Percentiles rank a stretch among this genome's conserved stretches.
phyloP scores from a whole-genome alignment of 2,888 invertebrate genomes.

The Hetaerina titia region DNA sequence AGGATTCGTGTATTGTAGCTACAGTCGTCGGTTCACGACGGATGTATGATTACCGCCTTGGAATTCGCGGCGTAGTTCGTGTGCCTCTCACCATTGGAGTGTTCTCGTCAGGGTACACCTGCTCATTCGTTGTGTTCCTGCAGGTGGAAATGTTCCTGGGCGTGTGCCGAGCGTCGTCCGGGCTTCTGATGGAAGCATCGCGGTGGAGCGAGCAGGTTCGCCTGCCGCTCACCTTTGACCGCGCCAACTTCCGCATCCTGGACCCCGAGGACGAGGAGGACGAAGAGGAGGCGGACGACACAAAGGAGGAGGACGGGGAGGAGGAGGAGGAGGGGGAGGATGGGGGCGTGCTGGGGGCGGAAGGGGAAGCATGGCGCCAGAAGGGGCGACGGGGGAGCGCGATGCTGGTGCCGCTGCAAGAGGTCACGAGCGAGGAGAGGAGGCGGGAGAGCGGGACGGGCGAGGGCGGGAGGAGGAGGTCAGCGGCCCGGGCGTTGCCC shows the following conservation, averaged over 20 bases:
- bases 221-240: constrained; percentile 79
- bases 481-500: neutral
- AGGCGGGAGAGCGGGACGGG: neutral
- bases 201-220: constrained; percentile 79
- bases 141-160: constrained; percentile 81
- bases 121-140: no score
- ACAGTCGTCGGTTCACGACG: no score
- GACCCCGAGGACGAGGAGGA: constrained; percentile 79
- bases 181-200: constrained; percentile 80
- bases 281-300: constrained; percentile 73
- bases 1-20: no score
- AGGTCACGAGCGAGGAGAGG: neutral
- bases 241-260: constrained; percentile 80
- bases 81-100: no score
- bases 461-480: neutral
- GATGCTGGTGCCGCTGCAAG: neutral
- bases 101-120: no score
- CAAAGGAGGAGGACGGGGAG: neutral
- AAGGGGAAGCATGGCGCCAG: neutral
- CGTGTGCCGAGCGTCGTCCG: constrained; percentile 81
- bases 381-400: neutral
- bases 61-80: no score
- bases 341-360: neutral
- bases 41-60: no score
- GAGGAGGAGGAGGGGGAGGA: neutral